Conservation (phyloP, 2,113 vertebrate species). For the Gavialis gangeticus region DNA sequence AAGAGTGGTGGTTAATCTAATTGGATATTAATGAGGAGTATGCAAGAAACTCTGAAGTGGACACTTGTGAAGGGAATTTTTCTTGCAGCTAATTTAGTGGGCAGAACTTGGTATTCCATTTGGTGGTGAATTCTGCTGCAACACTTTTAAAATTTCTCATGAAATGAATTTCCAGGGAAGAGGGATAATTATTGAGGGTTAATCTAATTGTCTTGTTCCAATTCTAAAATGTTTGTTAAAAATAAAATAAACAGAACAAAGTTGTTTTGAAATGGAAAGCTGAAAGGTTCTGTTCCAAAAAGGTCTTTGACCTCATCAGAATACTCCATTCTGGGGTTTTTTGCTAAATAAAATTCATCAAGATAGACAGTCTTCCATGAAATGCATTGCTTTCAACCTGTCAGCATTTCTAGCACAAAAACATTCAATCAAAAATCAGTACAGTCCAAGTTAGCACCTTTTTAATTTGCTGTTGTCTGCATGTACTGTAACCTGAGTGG, state of each 20-base stretch:
- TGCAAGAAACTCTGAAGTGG: constrained; percentile 30
- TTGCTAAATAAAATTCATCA: neutral
- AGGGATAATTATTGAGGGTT: neutral
- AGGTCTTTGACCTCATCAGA: neutral
- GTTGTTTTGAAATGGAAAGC: neutral
- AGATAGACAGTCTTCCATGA: neutral
- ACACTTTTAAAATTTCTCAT: neutral
- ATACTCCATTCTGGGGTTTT: neutral
- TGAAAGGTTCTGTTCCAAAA: neutral
- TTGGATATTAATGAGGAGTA: constrained; percentile 23
- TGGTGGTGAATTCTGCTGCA: neutral
- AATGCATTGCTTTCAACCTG: neutral
- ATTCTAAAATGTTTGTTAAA: neutral
- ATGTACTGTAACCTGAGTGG: neutral
- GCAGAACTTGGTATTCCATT: neutral
- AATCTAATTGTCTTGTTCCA: neutral
- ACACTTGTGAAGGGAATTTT: neutral
- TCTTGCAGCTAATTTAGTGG: constrained; percentile 8
- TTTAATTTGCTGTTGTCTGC: neutral
- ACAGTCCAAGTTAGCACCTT: neutral
- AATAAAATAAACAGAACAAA: neutral
- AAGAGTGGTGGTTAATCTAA: neutral
- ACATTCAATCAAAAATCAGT: neutral
- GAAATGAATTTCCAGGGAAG: neutral
- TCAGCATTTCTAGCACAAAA: neutral